phyloP scores from a whole-genome alignment of 2,888 invertebrate species.

The Drosophila anomalata region DNA sequence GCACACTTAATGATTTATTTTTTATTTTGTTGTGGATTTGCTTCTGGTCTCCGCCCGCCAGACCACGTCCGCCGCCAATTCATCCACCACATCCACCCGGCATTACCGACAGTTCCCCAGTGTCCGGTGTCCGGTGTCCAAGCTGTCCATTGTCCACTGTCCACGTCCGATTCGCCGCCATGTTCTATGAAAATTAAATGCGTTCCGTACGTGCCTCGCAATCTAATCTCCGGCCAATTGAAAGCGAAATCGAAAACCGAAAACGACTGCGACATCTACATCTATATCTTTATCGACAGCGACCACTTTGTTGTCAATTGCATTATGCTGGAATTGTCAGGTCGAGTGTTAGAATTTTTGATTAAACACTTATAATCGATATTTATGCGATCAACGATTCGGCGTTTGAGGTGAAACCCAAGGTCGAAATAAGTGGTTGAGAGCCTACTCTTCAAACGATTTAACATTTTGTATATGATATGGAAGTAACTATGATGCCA shows the following conservation, averaged over 20 bases:
- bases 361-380: constrained; percentile 74
- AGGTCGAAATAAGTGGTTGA: constrained; percentile 44
- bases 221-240: constrained; percentile 58
- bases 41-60: constrained; percentile 43
- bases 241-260: constrained; percentile 63
- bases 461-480: not conserved
- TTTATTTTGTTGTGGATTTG: constrained; percentile 47
- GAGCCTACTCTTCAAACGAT: constrained; percentile 17
- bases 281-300: constrained; percentile 6
- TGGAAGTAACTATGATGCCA: constrained; percentile 8
- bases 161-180: constrained; percentile 74
- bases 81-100: constrained; percentile 27
- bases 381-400: constrained; percentile 71
- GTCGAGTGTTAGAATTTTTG: constrained; percentile 68
- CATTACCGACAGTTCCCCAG: constrained; percentile 14
- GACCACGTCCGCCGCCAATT: constrained; percentile 34
- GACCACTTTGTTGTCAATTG: constrained; percentile 64
- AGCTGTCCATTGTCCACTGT: constrained; percentile 42
- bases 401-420: constrained; percentile 57
- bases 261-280: constrained; percentile 7
- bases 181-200: constrained; percentile 77
- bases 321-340: constrained; percentile 59
- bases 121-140: constrained; percentile 22
- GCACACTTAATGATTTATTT: constrained; percentile 74
- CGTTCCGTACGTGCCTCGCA: constrained; percentile 69